Evolutionary conservation across 2,113 vertebrate species (phyloP).

Genomic region (Laticauda laticaudata): DNA sequence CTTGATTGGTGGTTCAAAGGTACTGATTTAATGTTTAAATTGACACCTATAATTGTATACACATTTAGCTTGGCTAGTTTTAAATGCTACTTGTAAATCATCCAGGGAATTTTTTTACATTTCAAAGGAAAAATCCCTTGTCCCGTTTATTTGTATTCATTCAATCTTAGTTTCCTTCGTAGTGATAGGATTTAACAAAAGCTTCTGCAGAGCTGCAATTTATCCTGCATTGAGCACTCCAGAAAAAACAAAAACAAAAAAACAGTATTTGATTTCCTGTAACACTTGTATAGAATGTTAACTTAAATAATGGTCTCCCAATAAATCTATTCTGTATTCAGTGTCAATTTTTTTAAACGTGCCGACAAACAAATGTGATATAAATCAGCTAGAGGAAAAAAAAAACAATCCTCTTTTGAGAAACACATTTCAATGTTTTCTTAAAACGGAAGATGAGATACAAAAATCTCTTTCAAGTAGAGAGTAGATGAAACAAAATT

Average conservation of each 20-base stretch:
- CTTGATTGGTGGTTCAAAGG: not conserved
- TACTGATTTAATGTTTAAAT: not conserved
- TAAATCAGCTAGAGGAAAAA: constrained; percentile 16
- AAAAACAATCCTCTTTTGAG: not conserved
- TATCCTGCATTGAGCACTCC: not conserved
- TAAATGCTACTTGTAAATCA: not conserved
- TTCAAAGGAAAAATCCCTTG: not conserved
- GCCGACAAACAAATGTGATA: not conserved
- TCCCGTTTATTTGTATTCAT: not conserved
- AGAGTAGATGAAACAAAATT: not conserved
- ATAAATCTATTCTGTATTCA: not conserved
- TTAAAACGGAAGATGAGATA: not conserved
- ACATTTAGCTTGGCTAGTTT: not conserved
- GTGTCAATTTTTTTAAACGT: not conserved
- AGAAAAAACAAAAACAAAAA: not conserved
- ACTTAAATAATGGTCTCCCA: not conserved
- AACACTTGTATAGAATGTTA: not conserved
- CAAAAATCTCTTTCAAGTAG: not conserved
- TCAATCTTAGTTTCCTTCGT: not conserved
- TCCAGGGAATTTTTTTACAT: not conserved
- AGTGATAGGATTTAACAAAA: not conserved
- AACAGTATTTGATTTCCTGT: not conserved
- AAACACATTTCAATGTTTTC: constrained; percentile 2
- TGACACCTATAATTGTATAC: not conserved
- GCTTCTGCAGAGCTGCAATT: not conserved